A percentile compares a stretch with the other conserved stretches of the same genome.
Evolutionary conservation across 2,888 invertebrate genomes (phyloP).

Genomic region (Brenthis ino): DNA sequence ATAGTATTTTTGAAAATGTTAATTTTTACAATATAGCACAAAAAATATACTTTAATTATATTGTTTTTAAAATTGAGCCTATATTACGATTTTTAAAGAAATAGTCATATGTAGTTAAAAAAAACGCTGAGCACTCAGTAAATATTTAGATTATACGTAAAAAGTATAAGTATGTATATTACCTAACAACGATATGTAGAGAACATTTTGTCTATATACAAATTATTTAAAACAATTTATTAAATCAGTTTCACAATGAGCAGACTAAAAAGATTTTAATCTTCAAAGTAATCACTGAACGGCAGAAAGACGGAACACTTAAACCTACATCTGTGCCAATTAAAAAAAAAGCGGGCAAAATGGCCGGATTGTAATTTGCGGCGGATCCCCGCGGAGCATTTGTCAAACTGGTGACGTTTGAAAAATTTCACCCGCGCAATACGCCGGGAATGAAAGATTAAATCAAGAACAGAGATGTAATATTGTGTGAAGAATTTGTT

Average conservation of each 20-base stretch:
- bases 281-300: conserved; percentile 18
- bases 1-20: no score
- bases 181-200: no score
- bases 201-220: no score
- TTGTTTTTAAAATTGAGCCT: no score
- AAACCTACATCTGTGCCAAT: conserved; percentile 48
- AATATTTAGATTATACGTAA: no score
- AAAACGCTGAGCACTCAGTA: no score
- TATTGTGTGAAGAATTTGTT: conserved; percentile 42
- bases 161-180: no score
- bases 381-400: conserved; percentile 56
- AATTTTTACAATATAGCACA: no score
- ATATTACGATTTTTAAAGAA: no score
- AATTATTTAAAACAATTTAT: not conserved
- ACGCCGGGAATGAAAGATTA: conserved; percentile 68
- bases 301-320: conserved; percentile 23
- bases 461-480: conserved; percentile 50
- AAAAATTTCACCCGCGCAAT: conserved; percentile 68
- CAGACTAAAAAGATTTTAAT: not conserved
- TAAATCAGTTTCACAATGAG: not conserved
- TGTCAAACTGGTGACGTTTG: conserved; percentile 65
- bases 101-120: no score
- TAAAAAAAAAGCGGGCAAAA: conserved; percentile 51
- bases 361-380: conserved; percentile 48
- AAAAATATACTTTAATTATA: no score